A percentile compares a stretch with the other conserved stretches of the same genome.
These are phyloP conservation scores for Morone saxatilis DNA, from an alignment of 2,113 vertebrate genomes.

Conservation along the genomic window DNA sequence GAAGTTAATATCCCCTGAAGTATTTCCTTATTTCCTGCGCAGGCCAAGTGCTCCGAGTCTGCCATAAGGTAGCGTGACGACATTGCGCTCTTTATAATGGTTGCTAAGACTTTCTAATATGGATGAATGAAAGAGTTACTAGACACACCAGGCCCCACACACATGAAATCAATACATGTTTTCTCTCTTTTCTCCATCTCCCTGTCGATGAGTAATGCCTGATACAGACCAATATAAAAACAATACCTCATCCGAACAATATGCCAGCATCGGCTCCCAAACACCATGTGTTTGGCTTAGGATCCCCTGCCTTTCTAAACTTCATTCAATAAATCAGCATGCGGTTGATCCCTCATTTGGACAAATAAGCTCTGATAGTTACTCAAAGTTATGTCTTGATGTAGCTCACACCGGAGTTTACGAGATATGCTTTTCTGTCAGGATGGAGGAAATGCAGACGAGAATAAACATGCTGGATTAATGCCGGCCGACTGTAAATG, in stretches of 20 bases:
- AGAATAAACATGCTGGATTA: constrained; percentile 40
- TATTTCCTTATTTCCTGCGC: constrained; percentile 51
- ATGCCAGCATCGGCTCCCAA: constrained; percentile 51
- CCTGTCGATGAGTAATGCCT: constrained; percentile 69
- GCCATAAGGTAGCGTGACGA: constrained; percentile 66
- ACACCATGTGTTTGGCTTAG: constrained; percentile 72
- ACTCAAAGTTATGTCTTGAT: constrained; percentile 58
- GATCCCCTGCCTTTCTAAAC: constrained; percentile 36
- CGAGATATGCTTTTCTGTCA: constrained; percentile 28
- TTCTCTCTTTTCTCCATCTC: constrained; percentile 43
- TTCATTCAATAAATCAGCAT: constrained; percentile 63
- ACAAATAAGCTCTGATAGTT: constrained; percentile 61
- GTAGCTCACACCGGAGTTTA: constrained; percentile 14
- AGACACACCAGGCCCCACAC: constrained; percentile 53
- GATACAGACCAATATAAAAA: constrained; percentile 68
- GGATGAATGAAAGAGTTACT: constrained; percentile 48
- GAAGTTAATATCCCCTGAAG: constrained; percentile 65
- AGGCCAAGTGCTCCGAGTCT: constrained; percentile 37
- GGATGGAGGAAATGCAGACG: not conserved
- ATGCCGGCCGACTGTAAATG: constrained; percentile 26
- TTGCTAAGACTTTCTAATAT: constrained; percentile 33
- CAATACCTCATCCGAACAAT: constrained; percentile 70
- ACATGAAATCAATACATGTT: constrained; percentile 57
- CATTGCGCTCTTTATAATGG: constrained; percentile 55
- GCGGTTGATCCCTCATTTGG: constrained; percentile 64